phyloP scores from a whole-genome alignment of 2,113 vertebrate genomes.

The Ophiodon elongatus region DNA sequence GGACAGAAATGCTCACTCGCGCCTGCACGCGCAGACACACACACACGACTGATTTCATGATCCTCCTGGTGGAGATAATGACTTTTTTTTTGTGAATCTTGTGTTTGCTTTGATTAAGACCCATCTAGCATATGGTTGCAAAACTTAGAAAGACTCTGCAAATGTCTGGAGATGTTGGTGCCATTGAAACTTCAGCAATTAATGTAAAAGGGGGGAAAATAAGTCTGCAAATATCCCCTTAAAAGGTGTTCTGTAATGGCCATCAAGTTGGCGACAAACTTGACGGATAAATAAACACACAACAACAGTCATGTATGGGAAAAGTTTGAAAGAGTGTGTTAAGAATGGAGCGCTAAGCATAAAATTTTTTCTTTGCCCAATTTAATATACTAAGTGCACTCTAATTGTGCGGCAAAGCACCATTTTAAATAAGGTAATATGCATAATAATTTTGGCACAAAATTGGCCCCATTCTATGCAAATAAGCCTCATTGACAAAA shows the following conservation, averaged over 20 bases:
- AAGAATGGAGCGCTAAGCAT: neutral
- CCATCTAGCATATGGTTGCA: neutral
- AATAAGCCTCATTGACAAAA: neutral
- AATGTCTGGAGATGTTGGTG: neutral
- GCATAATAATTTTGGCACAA: neutral
- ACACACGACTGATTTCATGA: too few species aligned
- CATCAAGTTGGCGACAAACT: neutral
- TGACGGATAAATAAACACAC: neutral
- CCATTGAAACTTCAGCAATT: neutral
- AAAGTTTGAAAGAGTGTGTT: neutral
- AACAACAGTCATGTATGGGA: neutral
- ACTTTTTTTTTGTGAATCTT: neutral
- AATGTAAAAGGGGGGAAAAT: neutral
- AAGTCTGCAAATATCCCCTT: too few species aligned
- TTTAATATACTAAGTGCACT: neutral
- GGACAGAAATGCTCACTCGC: too few species aligned
- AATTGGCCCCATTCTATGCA: neutral
- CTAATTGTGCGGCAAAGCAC: neutral
- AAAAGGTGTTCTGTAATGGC: neutral
- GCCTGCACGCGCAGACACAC: too few species aligned
- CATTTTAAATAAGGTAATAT: neutral
- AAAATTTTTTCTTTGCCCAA: neutral
- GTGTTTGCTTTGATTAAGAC: neutral
- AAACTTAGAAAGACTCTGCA: neutral
- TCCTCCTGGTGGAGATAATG: neutral